These are phyloP conservation scores for Mastomys coucha DNA, from an alignment of 2,113 vertebrate genomes.

Conservation along the genomic window DNA sequence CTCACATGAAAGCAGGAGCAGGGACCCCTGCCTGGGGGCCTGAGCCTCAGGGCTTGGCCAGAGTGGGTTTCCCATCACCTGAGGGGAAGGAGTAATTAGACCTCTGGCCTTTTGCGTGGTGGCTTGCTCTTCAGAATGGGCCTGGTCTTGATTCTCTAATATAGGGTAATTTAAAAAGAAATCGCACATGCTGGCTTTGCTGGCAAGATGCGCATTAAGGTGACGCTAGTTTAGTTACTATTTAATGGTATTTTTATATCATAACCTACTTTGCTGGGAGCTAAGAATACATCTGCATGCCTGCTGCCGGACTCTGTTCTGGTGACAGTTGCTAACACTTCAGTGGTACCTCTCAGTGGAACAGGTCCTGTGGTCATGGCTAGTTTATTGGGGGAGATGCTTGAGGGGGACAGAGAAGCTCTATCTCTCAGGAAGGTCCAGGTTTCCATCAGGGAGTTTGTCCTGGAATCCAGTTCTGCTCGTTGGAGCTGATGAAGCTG, in stretches of 20 bases:
- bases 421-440: not conserved
- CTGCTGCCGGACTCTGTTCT: conserved; percentile 57
- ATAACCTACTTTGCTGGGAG: conserved; percentile 81
- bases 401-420: not conserved
- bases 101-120: not conserved
- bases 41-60: fast-evolving
- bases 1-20: fast-evolving
- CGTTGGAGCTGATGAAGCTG: not conserved
- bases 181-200: conserved; percentile 31
- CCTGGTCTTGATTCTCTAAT: conserved; percentile 18
- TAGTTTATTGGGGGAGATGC: not conserved
- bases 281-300: conserved; percentile 79
- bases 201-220: conserved; percentile 64
- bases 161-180: conserved; percentile 63
- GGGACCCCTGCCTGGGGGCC: not conserved
- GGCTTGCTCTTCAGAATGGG: not conserved
- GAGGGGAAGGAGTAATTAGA: not conserved
- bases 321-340: conserved; percentile 12
- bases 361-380: not conserved
- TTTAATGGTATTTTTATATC: conserved; percentile 81
- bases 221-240: conserved; percentile 77
- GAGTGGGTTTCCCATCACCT: not conserved
- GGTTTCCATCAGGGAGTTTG: not conserved
- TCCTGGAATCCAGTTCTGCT: not conserved
- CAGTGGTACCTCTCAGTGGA: not conserved